Evolutionary conservation across 2,113 vertebrate genomes (phyloP).

Genomic region (Lichenostomus cassidix): DNA sequence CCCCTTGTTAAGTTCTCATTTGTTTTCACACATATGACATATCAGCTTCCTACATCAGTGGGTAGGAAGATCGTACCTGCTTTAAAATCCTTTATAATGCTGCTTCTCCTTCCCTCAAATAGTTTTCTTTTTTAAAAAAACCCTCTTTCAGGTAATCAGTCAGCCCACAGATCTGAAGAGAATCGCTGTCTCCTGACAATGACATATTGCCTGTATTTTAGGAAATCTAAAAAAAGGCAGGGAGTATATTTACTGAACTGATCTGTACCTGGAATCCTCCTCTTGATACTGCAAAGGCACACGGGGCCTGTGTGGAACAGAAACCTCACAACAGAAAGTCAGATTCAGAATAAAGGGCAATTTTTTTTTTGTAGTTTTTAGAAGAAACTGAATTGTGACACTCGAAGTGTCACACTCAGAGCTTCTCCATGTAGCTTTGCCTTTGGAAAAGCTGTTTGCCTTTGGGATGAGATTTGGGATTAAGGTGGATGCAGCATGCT

Average conservation of each 20-base stretch:
- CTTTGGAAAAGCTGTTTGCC: background rate
- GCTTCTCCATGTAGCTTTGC: background rate
- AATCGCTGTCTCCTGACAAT: slow-evolving; percentile 38
- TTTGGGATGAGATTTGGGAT: background rate
- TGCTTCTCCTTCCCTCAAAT: slow-evolving; percentile 33
- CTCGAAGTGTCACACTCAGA: background rate
- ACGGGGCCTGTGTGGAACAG: background rate
- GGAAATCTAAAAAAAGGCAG: slow-evolving; percentile 4
- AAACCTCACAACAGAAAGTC: background rate
- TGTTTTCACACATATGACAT: slow-evolving; percentile 56
- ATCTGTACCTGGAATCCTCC: slow-evolving; percentile 21
- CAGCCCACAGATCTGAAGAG: slow-evolving; percentile 21
- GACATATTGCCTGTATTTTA: slow-evolving; percentile 38
- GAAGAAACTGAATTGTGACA: background rate
- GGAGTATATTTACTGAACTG: slow-evolving; percentile 7
- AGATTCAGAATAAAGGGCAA: background rate
- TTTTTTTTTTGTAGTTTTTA: background rate
- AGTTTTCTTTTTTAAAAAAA: slow-evolving; percentile 8
- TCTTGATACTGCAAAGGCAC: background rate
- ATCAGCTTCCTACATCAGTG: slow-evolving; percentile 43
- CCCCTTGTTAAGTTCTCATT: slow-evolving; percentile 31
- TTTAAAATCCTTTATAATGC: slow-evolving; percentile 29
- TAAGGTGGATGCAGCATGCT: background rate
- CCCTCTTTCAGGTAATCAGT: background rate
- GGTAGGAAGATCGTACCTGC: slow-evolving; percentile 2